Conservation (phyloP, 2,797 vertebrate species). For the Erethizon dorsatum region DNA sequence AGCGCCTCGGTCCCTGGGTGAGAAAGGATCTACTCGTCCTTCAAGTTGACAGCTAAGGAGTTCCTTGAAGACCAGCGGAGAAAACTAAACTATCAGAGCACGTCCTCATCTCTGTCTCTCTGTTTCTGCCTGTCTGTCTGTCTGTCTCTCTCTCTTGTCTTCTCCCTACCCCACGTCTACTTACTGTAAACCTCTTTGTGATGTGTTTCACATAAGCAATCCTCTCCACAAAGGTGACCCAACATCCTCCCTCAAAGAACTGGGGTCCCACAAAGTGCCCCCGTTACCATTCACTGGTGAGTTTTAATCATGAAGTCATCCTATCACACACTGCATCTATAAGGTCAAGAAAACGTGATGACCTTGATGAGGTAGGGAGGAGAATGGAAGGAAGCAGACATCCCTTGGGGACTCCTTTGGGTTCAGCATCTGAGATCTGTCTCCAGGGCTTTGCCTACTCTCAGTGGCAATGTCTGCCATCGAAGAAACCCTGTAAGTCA, state of each 20-base stretch:
- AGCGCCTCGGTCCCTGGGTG: neutral
- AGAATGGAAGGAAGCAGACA: neutral
- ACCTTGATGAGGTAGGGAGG: neutral
- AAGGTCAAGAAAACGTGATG: neutral
- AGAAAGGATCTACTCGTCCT: constrained; percentile 32
- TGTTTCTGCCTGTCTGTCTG: neutral
- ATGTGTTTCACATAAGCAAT: constrained; percentile 22
- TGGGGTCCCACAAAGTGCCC: neutral
- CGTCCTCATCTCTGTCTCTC: neutral
- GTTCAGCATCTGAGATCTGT: constrained; percentile 18
- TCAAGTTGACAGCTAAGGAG: constrained; percentile 15
- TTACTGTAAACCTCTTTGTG: constrained; percentile 57
- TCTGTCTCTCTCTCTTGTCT: neutral
- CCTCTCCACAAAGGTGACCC: neutral
- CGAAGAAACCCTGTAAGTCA: neutral
- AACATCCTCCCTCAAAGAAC: neutral
- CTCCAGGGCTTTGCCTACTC: neutral
- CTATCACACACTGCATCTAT: neutral
- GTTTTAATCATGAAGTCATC: constrained; percentile 14
- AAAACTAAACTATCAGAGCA: constrained; percentile 27
- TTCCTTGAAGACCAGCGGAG: constrained; percentile 12
- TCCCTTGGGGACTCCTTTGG: neutral
- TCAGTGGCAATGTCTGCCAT: neutral
- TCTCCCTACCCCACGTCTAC: neutral
- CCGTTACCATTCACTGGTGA: neutral